Evolutionary conservation across 2,888 invertebrate species (phyloP).

Genomic region (Seladonia tumulorum): DNA sequence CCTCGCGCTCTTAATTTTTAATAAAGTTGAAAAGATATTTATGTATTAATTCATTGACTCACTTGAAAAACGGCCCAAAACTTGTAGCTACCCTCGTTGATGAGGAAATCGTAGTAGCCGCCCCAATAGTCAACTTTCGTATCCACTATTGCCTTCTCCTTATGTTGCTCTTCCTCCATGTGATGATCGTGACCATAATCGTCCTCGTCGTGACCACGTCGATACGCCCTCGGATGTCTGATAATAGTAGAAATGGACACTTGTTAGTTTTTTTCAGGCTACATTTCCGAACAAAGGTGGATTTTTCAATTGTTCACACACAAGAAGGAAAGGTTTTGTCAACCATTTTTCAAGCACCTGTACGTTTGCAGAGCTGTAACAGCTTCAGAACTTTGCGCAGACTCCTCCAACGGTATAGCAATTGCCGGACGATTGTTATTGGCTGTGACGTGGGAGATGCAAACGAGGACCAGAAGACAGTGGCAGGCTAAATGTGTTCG

Average conservation of each 20-base stretch:
- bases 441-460: slow-evolving; percentile 51
- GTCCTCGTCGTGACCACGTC: slow-evolving; percentile 39
- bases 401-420: slow-evolving; percentile 44
- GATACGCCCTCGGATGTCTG: slow-evolving; percentile 76
- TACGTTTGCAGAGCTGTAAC: slow-evolving; percentile 72
- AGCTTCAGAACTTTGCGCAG: slow-evolving; percentile 49
- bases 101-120: slow-evolving; percentile 94
- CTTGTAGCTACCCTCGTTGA: slow-evolving; percentile 95
- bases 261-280: neutral
- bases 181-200: slow-evolving; percentile 84
- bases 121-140: slow-evolving; percentile 90
- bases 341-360: slow-evolving; percentile 67
- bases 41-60: neutral
- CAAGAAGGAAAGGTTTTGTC: neutral
- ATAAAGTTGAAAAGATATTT: neutral
- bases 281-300: too few relatives aligned
- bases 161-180: slow-evolving; percentile 49
- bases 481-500: slow-evolving; percentile 63
- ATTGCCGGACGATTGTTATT: slow-evolving; percentile 14
- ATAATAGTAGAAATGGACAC: neutral
- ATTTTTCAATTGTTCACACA: too few relatives aligned
- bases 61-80: slow-evolving; percentile 96
- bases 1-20: too few relatives aligned
- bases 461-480: slow-evolving; percentile 69
- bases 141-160: slow-evolving; percentile 85